phyloP scores from a whole-genome alignment of 2,797 vertebrate genomes.

The Naso thynnoides region DNA sequence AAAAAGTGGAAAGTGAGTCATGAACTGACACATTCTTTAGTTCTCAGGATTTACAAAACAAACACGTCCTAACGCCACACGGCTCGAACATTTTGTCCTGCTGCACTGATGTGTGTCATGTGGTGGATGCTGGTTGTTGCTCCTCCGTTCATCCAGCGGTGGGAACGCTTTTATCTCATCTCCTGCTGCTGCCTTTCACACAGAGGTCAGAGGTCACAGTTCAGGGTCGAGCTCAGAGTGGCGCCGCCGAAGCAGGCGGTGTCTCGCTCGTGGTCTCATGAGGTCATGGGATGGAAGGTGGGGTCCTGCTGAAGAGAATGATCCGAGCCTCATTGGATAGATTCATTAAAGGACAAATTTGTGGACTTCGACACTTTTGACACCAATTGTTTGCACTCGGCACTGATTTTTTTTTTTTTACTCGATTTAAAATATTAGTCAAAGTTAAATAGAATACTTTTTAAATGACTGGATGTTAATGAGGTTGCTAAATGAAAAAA shows the following conservation, averaged over 20 bases:
- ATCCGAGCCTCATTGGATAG: background rate
- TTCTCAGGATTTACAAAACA: background rate
- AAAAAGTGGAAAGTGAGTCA: too few relatives aligned
- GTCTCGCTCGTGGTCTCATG: conserved; percentile 17
- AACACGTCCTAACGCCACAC: background rate
- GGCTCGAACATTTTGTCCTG: too few relatives aligned
- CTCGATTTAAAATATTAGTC: too few relatives aligned
- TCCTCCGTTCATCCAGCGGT: conserved; percentile 21
- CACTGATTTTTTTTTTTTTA: background rate
- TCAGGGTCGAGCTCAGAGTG: conserved; percentile 31
- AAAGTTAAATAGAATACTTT: too few relatives aligned
- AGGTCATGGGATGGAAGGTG: conserved; percentile 1
- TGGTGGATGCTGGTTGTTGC: background rate
- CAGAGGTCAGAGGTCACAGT: conserved; percentile 41
- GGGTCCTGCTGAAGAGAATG: background rate
- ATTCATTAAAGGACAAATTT: background rate
- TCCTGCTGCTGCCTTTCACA: conserved; percentile 15
- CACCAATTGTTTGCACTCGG: background rate
- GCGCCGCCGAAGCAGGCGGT: conserved; percentile 14
- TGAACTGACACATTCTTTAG: background rate
- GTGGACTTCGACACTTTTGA: background rate
- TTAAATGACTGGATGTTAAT: background rate
- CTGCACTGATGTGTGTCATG: background rate
- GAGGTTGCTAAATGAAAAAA: background rate
- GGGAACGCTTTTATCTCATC: conserved; percentile 44